Base-by-base conservation (phyloP, 2,888 invertebrate genomes). In the Ormyrus thymus region DNA sequence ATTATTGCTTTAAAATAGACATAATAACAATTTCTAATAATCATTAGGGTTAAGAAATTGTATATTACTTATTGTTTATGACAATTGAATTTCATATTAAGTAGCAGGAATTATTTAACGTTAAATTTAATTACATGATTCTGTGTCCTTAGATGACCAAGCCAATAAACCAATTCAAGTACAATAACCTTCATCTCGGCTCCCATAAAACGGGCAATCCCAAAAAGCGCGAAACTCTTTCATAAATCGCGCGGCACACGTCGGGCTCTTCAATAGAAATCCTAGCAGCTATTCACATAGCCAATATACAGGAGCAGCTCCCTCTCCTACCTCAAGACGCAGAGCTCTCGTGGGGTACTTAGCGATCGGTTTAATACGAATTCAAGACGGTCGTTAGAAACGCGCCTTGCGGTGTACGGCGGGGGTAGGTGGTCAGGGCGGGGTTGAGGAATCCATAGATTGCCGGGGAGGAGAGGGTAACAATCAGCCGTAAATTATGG, bases 401-500 rank as follows among this genome's bases (percentile, higher is more conserved):
- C 76, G 76, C 69, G 45, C 48, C 62, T 56, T n/a, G 58, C 58
- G 48, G 68, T 56, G 48, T 45, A 43, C 61, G 9, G 29, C 10
- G 15, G 7, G 9, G 13, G 48, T 46, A 55, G 86, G 84, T 84
- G 86, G 85, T 84, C 84, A 83, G 84, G 83, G 80, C 73, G 77
- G 70, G 73, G 76, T 56, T 29, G 79, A 85, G 88, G 89, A 89
- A 90, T 90, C 89, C 88, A 90, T 90, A 89, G 90, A 90, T 89
- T 88, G 89, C 86, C 84, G 59, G 56, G 10, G 70, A 11, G 15
- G 69, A 48, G 70, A 55, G 70, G 86, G 86, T 88, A 90, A 90
- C 90, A 90, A 90, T 90, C 90, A 90, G 87, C 89, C 89, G 89
- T 90, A 89, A 90, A 90, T 90, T 90, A 90, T 90, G 89, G 89